phyloP scores from a whole-genome alignment of 2,888 invertebrate genomes.

The Apoderus coryli region DNA sequence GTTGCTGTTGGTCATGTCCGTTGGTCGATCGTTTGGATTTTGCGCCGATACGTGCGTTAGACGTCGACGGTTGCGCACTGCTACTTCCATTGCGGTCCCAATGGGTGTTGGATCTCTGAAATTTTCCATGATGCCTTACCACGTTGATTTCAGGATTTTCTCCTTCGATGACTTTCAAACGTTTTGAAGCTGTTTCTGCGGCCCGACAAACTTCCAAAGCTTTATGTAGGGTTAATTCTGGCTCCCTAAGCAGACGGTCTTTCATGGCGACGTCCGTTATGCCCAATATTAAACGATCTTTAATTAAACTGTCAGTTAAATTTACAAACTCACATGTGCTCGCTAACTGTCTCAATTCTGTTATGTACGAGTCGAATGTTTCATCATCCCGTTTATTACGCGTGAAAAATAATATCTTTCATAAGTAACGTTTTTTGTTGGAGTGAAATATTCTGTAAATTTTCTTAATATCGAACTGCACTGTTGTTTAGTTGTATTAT shows the following conservation, averaged over 20 bases:
- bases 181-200: background rate
- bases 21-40: no score
- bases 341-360: slow-evolving; percentile 8
- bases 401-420: slow-evolving; percentile 9
- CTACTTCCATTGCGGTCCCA: no score
- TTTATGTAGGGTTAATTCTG: slow-evolving; percentile 9
- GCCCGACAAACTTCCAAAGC: slow-evolving; percentile 11
- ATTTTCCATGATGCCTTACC: no score
- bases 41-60: no score
- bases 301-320: slow-evolving; percentile 15
- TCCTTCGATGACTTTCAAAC: background rate
- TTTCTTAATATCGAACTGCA: background rate
- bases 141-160: no score
- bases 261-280: slow-evolving; percentile 11
- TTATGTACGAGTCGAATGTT: slow-evolving; percentile 8
- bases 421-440: slow-evolving; percentile 5
- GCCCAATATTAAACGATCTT: slow-evolving; percentile 15
- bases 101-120: no score
- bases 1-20: no score
- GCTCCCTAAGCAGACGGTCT: slow-evolving; percentile 10
- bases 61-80: no score
- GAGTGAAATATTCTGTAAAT: slow-evolving; percentile 2
- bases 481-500: background rate
- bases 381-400: slow-evolving; percentile 4
- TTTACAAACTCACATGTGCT: slow-evolving; percentile 14